These are phyloP conservation scores for Abramis brama DNA, from an alignment of 2,113 vertebrate species.

Conservation along the genomic window DNA sequence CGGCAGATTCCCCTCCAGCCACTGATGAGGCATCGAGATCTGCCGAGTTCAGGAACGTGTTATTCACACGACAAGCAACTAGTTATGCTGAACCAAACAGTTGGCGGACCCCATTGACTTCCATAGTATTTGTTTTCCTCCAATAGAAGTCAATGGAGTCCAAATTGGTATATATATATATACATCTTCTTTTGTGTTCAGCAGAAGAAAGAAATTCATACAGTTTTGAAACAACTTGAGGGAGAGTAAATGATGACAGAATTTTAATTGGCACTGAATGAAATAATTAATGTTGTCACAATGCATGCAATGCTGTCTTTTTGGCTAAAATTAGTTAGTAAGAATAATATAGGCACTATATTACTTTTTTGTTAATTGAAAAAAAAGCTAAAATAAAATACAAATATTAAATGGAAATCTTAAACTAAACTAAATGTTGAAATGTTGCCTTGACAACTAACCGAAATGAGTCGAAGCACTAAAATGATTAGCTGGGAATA, in stretches of 20 bases:
- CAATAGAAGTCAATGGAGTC: too few relatives aligned
- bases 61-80: background rate
- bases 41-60: conserved; percentile 55
- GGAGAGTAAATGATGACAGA: too few relatives aligned
- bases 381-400: background rate
- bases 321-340: background rate
- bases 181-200: too few relatives aligned
- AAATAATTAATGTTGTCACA: background rate
- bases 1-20: conserved; percentile 94
- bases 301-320: background rate
- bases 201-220: background rate
- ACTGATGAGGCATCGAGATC: conserved; percentile 98
- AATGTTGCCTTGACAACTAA: background rate
- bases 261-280: background rate
- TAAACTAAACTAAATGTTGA: background rate
- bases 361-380: too few relatives aligned
- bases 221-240: too few relatives aligned
- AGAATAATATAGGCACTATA: background rate
- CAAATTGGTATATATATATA: too few relatives aligned
- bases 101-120: too few relatives aligned
- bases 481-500: background rate
- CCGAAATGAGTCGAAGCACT: background rate
- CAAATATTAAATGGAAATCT: background rate
- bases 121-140: too few relatives aligned
- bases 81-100: too few relatives aligned